phyloP scores from a whole-genome alignment of 2,888 invertebrate species.

The Tachina lurida region DNA sequence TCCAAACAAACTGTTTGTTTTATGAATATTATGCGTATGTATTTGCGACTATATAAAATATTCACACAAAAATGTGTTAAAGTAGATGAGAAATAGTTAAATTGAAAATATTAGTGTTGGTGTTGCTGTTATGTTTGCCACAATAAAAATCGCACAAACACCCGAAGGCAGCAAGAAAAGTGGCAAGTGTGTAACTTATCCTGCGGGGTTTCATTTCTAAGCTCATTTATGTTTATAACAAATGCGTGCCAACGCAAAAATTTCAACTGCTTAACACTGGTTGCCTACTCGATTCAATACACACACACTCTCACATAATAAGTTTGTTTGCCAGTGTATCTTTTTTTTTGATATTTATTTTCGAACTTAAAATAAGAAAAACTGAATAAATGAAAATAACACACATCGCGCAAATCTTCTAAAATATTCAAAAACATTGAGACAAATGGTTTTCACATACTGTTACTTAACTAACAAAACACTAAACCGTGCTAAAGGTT shows the following conservation, averaged over 20 bases:
- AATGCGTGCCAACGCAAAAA: conserved; percentile 81
- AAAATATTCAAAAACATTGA: conserved; percentile 76
- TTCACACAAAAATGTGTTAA: conserved; percentile 60
- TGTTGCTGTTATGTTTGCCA: conserved; percentile 13
- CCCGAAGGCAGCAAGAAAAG: conserved; percentile 8
- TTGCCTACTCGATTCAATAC: neutral
- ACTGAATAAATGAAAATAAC: conserved; percentile 50
- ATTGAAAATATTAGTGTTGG: conserved; percentile 71
- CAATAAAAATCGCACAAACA: conserved; percentile 36
- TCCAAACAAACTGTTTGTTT: conserved; percentile 4
- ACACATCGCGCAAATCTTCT: conserved; percentile 73
- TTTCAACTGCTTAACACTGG: conserved; percentile 63
- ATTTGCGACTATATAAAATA: conserved; percentile 25
- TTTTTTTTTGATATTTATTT: conserved; percentile 19
- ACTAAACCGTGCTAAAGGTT: conserved; percentile 66
- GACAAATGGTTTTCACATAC: conserved; percentile 66
- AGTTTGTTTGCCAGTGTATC: conserved; percentile 1
- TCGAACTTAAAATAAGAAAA: conserved; percentile 16
- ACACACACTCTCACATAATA: conserved; percentile 1
- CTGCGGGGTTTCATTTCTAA: conserved; percentile 82
- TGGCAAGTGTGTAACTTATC: conserved; percentile 75
- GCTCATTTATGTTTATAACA: conserved; percentile 83
- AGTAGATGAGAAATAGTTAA: conserved; percentile 68
- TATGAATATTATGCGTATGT: conserved; percentile 39
- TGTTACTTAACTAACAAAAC: conserved; percentile 71